Conservation (phyloP, 2,113 vertebrate genomes). For the Nibea coibor region DNA sequence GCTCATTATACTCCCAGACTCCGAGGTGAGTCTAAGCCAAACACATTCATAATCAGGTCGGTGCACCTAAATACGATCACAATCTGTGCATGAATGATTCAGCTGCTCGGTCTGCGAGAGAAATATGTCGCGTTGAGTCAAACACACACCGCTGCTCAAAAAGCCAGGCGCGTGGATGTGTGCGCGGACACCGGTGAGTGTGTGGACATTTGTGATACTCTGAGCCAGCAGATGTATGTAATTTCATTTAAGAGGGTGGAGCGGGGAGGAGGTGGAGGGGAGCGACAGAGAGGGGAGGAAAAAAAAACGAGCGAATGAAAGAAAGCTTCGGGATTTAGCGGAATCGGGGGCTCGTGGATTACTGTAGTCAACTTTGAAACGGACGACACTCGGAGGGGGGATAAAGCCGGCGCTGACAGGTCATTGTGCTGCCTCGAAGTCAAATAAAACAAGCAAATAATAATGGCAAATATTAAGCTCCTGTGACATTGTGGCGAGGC, state of each 20-base stretch:
- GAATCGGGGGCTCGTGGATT: slow-evolving; percentile 84
- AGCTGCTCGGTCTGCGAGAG: neutral
- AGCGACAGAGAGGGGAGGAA: neutral
- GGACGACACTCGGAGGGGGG: slow-evolving; percentile 82
- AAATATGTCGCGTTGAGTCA: neutral
- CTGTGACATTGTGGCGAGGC: slow-evolving; percentile 85
- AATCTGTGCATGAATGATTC: slow-evolving; percentile 4
- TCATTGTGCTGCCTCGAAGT: slow-evolving; percentile 83
- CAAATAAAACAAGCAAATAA: slow-evolving; percentile 89
- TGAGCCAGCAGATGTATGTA: slow-evolving; percentile 87
- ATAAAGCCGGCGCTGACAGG: slow-evolving; percentile 83
- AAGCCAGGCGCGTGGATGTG: slow-evolving; percentile 59
- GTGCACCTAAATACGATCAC: neutral
- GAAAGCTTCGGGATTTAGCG: slow-evolving; percentile 83
- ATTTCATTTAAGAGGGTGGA: slow-evolving; percentile 85
- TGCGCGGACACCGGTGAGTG: slow-evolving; percentile 64
- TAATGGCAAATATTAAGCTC: slow-evolving; percentile 87
- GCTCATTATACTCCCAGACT: neutral
- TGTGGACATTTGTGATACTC: slow-evolving; percentile 78
- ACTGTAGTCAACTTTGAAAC: slow-evolving; percentile 86
- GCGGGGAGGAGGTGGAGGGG: slow-evolving; percentile 10
- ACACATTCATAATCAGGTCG: neutral
- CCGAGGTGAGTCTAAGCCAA: neutral
- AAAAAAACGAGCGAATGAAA: slow-evolving; percentile 69
- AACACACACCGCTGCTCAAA: slow-evolving; percentile 29